These are phyloP conservation scores for Ostrea denselamellosa DNA, from an alignment of 1,140 invertebrate species.

Conservation along the genomic window DNA sequence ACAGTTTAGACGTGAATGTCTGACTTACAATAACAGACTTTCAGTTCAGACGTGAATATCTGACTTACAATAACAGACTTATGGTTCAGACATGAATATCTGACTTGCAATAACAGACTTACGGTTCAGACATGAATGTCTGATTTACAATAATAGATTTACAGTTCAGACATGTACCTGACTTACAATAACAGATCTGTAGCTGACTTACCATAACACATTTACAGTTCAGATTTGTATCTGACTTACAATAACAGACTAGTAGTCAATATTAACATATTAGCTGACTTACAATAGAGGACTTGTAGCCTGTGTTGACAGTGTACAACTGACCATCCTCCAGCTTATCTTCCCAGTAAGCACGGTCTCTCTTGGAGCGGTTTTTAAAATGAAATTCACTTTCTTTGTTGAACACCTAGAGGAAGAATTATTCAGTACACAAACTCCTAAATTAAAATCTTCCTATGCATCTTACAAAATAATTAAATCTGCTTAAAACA, in stretches of 20 bases:
- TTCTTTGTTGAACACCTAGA: constrained; percentile 80
- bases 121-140: not conserved
- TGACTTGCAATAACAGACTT: not conserved
- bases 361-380: constrained; percentile 68
- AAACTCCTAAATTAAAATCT: too few relatives aligned
- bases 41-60: not conserved
- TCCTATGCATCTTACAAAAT: too few relatives aligned
- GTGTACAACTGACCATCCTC: constrained; percentile 67
- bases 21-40: too few relatives aligned
- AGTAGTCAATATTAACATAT: not conserved
- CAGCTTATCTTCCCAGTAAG: constrained; percentile 78
- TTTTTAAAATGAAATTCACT: constrained; percentile 81
- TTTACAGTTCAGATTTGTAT: not conserved
- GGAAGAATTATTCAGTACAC: not conserved
- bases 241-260: not conserved
- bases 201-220: too few relatives aligned
- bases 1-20: too few relatives aligned
- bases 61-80: not conserved
- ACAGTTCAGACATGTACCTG: not conserved
- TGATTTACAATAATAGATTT: not conserved
- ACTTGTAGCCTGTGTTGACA: constrained; percentile 52
- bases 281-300: constrained; percentile 42
- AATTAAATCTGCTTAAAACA: too few relatives aligned
- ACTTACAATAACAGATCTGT: not conserved
- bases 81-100: not conserved